Conservation (phyloP, 2,888 invertebrate genomes). For the Beris chalybata region DNA sequence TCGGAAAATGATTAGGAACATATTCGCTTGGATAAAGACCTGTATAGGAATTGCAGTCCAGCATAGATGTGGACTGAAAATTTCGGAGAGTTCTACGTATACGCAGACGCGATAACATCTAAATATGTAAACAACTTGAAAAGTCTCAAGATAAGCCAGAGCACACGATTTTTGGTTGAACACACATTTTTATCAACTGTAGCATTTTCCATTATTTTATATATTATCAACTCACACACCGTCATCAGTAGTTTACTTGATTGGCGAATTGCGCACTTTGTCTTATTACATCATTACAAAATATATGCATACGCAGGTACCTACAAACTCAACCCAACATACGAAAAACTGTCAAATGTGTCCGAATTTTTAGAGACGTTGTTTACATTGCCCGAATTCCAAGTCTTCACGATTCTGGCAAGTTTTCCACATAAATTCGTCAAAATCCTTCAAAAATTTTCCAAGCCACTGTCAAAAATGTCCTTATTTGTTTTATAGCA, state of each 20-base stretch:
- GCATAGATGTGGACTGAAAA: constrained; percentile 16
- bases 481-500: no score
- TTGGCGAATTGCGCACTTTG: constrained; percentile 20
- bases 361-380: no score
- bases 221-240: no score
- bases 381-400: no score
- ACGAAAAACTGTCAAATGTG: no score
- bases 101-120: constrained; percentile 8
- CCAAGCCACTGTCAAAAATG: no score
- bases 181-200: constrained; percentile 27
- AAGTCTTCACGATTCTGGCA: no score
- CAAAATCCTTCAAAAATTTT: no score
- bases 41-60: not conserved
- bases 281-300: no score
- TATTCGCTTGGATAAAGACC: constrained; percentile 1
- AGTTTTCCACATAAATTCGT: no score
- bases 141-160: constrained; percentile 14
- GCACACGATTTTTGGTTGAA: constrained; percentile 17
- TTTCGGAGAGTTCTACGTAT: not conserved
- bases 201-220: constrained; percentile 14
- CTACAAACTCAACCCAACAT: no score
- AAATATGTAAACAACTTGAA: constrained; percentile 16
- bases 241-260: not conserved
- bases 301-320: no score
- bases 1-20: constrained; percentile 13